Evolutionary conservation across 1,140 invertebrate species (phyloP), one percentile per base, ranked within the genome.

Genomic region (Solenopsis invicta): DNA sequence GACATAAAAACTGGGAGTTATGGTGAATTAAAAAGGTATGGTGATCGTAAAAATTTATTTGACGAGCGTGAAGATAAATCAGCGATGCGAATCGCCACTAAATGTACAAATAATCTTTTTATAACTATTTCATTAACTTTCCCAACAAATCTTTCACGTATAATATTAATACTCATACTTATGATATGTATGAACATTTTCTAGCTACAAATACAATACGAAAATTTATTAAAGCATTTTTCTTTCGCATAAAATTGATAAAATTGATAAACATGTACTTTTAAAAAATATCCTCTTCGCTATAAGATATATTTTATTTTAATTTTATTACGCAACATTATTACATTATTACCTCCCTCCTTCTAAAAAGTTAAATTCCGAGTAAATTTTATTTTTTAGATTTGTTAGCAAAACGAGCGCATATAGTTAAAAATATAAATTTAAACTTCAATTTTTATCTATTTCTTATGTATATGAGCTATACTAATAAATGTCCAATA

Each of bases 11-110:
- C n/a, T 45, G 21, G 1, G 45, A 45, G 9, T 76, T 76, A 61
- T 41, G 21, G 41, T 29, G 4, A 48, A 62, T 61, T 62, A 29
- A 76, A 54, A 52, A 37, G 48, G 71, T 34, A 29, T 5, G 21
- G 21, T 48, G 5, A 34, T 29, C 56, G 8, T 62, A 29, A 77
- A 61, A 77, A 77, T 18, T 77, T 62, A 77, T 76, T 45, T 45
- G 37, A 62, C 16, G 41, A 77, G 1, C 37, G 21, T 13, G 2
- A 61, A 62, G 4, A 45, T 76, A 76, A 76, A 24, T 76, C 54
- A 61, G 9, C 56, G 1, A 62, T 52, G 9, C 10, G 8, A n/a
- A 61, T 62, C 21, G 4, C 41, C n/a, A 48, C 18, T 48, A 21
- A 59, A 72, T 9, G 37, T 21, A 41, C 16, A 62, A 48, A 45